phyloP scores from a whole-genome alignment of 2,888 invertebrate genomes.

The Eulithis testata region DNA sequence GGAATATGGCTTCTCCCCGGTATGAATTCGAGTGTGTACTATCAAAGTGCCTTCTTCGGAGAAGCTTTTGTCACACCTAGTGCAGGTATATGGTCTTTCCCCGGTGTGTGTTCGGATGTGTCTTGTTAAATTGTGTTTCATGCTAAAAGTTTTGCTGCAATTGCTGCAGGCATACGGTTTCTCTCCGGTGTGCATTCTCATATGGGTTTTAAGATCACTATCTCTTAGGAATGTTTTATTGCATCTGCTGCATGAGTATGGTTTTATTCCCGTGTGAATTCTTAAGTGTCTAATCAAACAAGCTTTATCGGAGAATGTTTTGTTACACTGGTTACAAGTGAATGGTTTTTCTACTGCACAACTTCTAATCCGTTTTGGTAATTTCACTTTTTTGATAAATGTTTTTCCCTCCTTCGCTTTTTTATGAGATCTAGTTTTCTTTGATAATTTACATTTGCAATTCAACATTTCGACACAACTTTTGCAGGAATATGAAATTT shows the following conservation, averaged over 20 bases:
- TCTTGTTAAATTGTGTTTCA: slow-evolving; percentile 12
- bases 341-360: neutral
- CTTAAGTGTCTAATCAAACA: slow-evolving; percentile 14
- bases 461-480: slow-evolving; percentile 3
- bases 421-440: neutral
- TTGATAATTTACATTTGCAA: slow-evolving; percentile 12
- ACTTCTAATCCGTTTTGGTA: neutral
- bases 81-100: slow-evolving; percentile 16
- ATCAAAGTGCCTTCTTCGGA: slow-evolving; percentile 12
- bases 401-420: neutral
- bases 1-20: slow-evolving; percentile 23
- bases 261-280: slow-evolving; percentile 11
- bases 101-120: slow-evolving; percentile 21
- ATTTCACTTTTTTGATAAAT: slow-evolving; percentile 1
- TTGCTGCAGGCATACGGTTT: slow-evolving; percentile 16
- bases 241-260: slow-evolving; percentile 6
- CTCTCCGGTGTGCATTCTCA: slow-evolving; percentile 17
- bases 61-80: slow-evolving; percentile 23
- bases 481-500: slow-evolving; percentile 1
- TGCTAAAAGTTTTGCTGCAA: slow-evolving; percentile 16
- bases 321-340: slow-evolving; percentile 4
- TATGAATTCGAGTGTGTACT: slow-evolving; percentile 18
- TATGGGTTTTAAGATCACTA: slow-evolving; percentile 15
- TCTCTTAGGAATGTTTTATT: slow-evolving; percentile 12
- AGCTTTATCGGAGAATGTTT: slow-evolving; percentile 13